Base-by-base conservation (phyloP, 2,113 vertebrate species). In the Podarcis cretensis region DNA sequence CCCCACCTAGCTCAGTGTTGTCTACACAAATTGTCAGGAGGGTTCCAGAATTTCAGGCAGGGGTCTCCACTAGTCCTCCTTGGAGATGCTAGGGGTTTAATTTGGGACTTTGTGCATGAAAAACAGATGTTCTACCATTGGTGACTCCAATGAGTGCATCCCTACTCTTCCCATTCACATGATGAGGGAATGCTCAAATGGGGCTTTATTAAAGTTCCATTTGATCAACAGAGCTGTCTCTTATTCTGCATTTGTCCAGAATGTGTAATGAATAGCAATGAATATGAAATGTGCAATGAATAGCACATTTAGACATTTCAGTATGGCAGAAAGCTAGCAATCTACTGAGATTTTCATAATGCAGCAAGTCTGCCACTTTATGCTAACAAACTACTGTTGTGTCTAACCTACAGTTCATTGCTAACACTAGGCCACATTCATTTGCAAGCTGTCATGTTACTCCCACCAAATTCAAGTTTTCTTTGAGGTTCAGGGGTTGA, bases 401-500 rank as follows among this genome's bases (percentile, higher is more conserved):
- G 87, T 48, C 87, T 74, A 95, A 91, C 91, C 93, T 92, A 86
- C 91, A 87, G 68, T 3, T 93, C 92, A 40, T 95, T 87, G 90
- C 94, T 85, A 92, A 95, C 89, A 94, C 93, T 88, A 0, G 16
- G 80, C 37, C 12, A 1, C 90, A 92, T 93, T 94, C 91, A 93
- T 89, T 91, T 86, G 48, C 73, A 8, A 93, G 84, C 87, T 37
- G 5, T 86, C 5, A 0, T 94, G 93, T 59, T 63, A 84, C 69
- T 81, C 84, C 65, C 79, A 91, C 83, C 54, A 84, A 95, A 90
- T 65, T 91, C 89, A 90, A 81, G 32, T 54, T 90, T 91, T 86
- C 92, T 94, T 92, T 95, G 92, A 95, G 96, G 92, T 94, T 87
- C 89, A 91, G 80, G 91, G 84, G 89, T 85, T 96, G 95, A 96